Conservation (phyloP, 2,888 invertebrate species). For the Adelphocoris suturalis region DNA sequence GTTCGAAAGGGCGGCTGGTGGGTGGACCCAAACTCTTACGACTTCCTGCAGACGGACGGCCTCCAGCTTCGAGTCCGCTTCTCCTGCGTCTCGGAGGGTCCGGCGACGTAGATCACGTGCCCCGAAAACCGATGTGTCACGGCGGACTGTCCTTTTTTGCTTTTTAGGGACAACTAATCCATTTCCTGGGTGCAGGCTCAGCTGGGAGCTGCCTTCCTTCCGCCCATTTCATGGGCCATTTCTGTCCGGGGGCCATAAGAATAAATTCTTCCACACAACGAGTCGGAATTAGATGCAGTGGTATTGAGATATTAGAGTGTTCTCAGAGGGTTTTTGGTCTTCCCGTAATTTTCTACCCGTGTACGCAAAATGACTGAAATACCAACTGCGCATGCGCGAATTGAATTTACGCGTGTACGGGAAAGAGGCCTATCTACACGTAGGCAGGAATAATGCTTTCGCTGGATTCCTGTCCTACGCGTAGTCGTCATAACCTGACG, state of each 20-base stretch:
- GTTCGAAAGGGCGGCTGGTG: neutral
- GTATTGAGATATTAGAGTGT: neutral
- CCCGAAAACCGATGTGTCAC: conserved; percentile 34
- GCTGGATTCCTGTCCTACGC: too few species aligned
- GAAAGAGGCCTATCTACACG: too few species aligned
- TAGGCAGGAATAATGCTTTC: too few species aligned
- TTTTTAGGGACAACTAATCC: conserved; percentile 57
- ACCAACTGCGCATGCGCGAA: too few species aligned
- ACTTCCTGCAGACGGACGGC: conserved; percentile 54
- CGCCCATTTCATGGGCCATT: conserved; percentile 64
- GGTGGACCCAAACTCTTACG: conserved; percentile 49
- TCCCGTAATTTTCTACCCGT: too few species aligned
- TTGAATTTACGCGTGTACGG: too few species aligned
- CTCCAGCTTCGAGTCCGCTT: neutral
- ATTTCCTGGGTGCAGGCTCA: conserved; percentile 62
- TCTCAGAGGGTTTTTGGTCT: too few species aligned
- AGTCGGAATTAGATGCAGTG: neutral
- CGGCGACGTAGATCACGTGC: conserved; percentile 49
- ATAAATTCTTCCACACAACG: too few species aligned
- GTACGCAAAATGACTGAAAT: too few species aligned
- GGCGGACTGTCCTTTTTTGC: conserved; percentile 17
- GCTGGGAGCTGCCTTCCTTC: conserved; percentile 41
- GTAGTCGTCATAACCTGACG: too few species aligned
- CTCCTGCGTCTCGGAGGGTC: neutral
- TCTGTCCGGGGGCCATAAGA: too few species aligned